Percentiles rank a stretch among this genome's conserved stretches.
Conservation (phyloP, 2,888 invertebrate genomes). For the Melitaea athalia region DNA sequence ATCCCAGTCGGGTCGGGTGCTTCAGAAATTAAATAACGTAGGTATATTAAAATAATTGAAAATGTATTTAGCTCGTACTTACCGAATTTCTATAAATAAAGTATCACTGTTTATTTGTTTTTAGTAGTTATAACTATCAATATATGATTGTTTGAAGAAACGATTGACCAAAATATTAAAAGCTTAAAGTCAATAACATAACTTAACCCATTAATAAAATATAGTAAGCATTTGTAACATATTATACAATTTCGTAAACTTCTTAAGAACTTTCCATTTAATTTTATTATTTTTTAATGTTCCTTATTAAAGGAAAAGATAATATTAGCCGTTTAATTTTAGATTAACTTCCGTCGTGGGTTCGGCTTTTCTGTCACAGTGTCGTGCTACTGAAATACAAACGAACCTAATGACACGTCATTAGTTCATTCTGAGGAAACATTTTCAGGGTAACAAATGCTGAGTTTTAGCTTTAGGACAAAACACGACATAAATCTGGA, state of each 20-base stretch:
- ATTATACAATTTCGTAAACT: background rate
- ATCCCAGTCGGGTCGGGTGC: too few species aligned
- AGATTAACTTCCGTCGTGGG: conserved; percentile 15
- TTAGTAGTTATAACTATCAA: too few species aligned
- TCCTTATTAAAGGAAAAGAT: background rate
- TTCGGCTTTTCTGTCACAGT: conserved; percentile 7
- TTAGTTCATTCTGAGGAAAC: background rate
- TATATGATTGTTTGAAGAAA: too few species aligned
- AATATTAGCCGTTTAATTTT: conserved; percentile 18
- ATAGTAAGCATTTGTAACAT: background rate
- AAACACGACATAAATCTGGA: too few species aligned
- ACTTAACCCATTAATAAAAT: background rate
- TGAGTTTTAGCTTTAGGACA: too few species aligned
- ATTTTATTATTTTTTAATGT: background rate
- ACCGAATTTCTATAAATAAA: too few species aligned
- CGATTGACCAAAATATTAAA: too few species aligned
- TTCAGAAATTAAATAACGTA: too few species aligned
- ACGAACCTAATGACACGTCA: conserved; percentile 20
- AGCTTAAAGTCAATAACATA: background rate
- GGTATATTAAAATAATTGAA: too few species aligned
- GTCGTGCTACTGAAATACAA: conserved; percentile 7
- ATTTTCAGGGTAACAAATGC: background rate
- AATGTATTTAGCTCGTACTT: too few species aligned
- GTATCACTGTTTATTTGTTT: too few species aligned
- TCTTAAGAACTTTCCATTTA: background rate